phyloP scores from a whole-genome alignment of 2,113 vertebrate genomes.

The Aleadryas rufinucha region DNA sequence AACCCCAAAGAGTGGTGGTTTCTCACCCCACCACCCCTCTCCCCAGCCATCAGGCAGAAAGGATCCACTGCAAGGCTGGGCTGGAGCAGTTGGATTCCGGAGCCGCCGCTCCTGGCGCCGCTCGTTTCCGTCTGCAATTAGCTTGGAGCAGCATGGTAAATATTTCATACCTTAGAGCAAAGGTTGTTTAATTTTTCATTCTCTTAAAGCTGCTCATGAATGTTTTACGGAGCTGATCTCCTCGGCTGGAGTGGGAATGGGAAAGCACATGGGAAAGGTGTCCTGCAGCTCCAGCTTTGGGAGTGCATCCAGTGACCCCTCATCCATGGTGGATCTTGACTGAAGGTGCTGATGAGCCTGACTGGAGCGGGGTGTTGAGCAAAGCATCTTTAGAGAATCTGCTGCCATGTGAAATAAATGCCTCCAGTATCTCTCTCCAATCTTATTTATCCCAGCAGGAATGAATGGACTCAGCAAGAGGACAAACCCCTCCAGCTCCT shows the following conservation, averaged over 20 bases:
- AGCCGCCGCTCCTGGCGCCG: not conserved
- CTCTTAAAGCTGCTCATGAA: constrained; percentile 68
- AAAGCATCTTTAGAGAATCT: not conserved
- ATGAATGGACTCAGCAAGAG: not conserved
- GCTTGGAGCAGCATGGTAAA: constrained; percentile 62
- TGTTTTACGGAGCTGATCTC: constrained; percentile 40
- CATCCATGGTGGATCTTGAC: not conserved
- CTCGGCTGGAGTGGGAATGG: not conserved
- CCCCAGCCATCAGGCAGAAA: not conserved
- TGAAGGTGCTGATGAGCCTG: not conserved
- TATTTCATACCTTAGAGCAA: constrained; percentile 68
- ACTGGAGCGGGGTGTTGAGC: not conserved
- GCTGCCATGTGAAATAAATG: not conserved
- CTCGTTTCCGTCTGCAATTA: constrained; percentile 42
- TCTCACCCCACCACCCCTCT: not conserved
- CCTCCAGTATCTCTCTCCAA: not conserved
- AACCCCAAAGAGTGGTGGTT: not conserved
- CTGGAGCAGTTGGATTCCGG: rapidly evolving
- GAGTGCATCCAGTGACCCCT: not conserved
- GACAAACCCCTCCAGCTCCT: not conserved
- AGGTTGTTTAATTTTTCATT: constrained; percentile 72
- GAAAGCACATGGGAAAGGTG: not conserved
- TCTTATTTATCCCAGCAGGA: not conserved
- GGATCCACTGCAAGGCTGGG: not conserved
- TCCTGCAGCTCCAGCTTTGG: not conserved